Conservation (phyloP, 2,797 vertebrate species). For the Anolis apletophallus region DNA sequence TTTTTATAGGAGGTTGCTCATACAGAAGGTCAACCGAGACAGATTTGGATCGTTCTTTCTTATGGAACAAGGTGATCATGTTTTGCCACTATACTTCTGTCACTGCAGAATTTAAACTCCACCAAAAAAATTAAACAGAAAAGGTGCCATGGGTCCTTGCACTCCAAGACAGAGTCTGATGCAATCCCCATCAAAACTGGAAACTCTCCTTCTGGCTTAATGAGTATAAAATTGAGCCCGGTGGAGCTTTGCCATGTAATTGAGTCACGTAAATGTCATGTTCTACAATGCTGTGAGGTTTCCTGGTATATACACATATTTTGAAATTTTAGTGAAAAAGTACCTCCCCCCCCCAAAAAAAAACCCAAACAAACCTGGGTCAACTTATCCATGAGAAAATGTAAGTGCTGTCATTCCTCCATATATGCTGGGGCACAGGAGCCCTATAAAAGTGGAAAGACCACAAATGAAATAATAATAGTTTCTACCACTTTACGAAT, state of each 20-base stretch:
- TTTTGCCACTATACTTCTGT: neutral
- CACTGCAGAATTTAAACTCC: neutral
- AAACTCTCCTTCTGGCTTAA: constrained; percentile 21
- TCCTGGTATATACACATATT: no score
- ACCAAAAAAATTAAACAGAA: neutral
- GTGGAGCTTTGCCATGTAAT: constrained; percentile 14
- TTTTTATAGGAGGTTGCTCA: no score
- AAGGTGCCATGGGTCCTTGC: neutral
- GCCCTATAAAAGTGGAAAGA: no score
- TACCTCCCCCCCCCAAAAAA: no score
- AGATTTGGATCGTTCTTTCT: neutral
- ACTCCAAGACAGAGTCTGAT: neutral
- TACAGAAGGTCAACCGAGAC: no score
- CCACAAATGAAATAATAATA: no score
- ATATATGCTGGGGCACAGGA: no score
- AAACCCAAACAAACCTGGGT: no score
- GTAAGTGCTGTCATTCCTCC: no score
- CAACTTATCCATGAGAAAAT: no score
- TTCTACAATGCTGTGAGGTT: constrained; percentile 9
- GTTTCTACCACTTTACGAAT: no score
- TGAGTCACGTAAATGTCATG: constrained; percentile 21
- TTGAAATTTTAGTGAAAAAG: no score
- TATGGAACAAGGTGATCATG: neutral
- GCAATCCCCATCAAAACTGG: constrained; percentile 7
- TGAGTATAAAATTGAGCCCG: constrained; percentile 8